Evolutionary conservation across 2,888 invertebrate species (phyloP).

Genomic region (Myathropa florea): DNA sequence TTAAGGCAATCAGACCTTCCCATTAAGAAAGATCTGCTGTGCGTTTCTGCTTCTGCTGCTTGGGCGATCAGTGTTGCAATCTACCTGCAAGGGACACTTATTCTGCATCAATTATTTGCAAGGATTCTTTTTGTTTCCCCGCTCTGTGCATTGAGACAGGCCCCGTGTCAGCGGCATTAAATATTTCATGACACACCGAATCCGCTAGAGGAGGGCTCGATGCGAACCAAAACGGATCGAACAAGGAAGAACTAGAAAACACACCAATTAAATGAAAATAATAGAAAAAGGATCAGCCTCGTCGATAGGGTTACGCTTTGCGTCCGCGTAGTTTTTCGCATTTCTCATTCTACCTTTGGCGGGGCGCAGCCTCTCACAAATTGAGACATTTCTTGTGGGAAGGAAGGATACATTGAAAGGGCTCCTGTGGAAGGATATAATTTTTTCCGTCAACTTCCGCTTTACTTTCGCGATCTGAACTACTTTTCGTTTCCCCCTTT

Average conservation of each 20-base stretch:
- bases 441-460: slow-evolving; percentile 52
- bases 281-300: slow-evolving; percentile 32
- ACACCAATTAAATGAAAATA: slow-evolving; percentile 59
- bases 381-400: slow-evolving; percentile 59
- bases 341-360: slow-evolving; percentile 12
- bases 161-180: slow-evolving; percentile 52
- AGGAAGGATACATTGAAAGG: slow-evolving; percentile 39
- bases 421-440: not conserved
- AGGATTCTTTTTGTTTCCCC: slow-evolving; percentile 28
- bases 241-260: slow-evolving; percentile 26
- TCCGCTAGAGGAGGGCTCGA: slow-evolving; percentile 6
- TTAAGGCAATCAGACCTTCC: slow-evolving; percentile 65
- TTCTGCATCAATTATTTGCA: slow-evolving; percentile 63
- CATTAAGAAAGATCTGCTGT: slow-evolving; percentile 45
- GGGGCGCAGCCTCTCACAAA: slow-evolving; percentile 22
- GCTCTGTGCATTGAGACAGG: not conserved
- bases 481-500: slow-evolving; percentile 38
- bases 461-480: slow-evolving; percentile 57
- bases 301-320: slow-evolving; percentile 36
- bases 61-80: slow-evolving; percentile 60
- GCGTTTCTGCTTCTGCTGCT: not conserved
- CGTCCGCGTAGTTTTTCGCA: slow-evolving; percentile 36
- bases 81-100: slow-evolving; percentile 58
- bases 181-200: slow-evolving; percentile 46
- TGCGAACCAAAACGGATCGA: slow-evolving; percentile 37